A percentile compares a stretch with the other conserved stretches of the same genome.
Evolutionary conservation across 2,113 vertebrate species (phyloP).

Genomic region (Pseudois nayaur): DNA sequence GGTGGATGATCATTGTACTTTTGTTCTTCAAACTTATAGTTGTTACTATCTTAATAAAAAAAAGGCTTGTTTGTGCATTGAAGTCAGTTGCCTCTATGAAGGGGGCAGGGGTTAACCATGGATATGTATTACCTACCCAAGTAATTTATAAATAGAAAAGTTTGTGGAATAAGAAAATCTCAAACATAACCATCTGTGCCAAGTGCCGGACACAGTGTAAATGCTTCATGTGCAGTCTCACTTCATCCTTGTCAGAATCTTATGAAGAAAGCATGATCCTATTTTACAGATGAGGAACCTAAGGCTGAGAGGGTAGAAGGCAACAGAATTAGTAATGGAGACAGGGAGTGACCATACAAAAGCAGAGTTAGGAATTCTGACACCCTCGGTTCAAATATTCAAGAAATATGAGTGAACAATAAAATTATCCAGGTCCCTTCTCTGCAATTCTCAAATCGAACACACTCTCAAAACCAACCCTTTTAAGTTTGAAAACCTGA

Average conservation of each 20-base stretch:
- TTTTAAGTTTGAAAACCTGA: neutral
- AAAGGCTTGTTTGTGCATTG: neutral
- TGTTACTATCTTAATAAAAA: neutral
- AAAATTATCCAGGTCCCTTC: neutral
- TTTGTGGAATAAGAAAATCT: neutral
- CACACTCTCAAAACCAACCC: neutral
- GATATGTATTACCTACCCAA: neutral
- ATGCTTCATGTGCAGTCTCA: neutral
- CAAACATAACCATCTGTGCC: neutral
- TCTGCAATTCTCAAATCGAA: neutral
- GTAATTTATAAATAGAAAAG: neutral
- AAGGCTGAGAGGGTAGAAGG: neutral
- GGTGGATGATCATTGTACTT: neutral
- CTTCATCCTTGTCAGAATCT: neutral
- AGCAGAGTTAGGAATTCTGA: neutral
- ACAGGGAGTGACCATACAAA: neutral
- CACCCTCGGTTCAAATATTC: neutral
- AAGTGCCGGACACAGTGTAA: rapidly evolving
- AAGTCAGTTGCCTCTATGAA: neutral
- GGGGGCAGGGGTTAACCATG: neutral
- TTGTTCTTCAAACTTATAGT: neutral
- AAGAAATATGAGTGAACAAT: neutral
- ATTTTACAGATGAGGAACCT: neutral
- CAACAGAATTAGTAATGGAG: neutral
- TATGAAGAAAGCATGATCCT: neutral